These are phyloP conservation scores for Cervus canadensis DNA, from an alignment of 2,113 vertebrate species.

Conservation along the genomic window DNA sequence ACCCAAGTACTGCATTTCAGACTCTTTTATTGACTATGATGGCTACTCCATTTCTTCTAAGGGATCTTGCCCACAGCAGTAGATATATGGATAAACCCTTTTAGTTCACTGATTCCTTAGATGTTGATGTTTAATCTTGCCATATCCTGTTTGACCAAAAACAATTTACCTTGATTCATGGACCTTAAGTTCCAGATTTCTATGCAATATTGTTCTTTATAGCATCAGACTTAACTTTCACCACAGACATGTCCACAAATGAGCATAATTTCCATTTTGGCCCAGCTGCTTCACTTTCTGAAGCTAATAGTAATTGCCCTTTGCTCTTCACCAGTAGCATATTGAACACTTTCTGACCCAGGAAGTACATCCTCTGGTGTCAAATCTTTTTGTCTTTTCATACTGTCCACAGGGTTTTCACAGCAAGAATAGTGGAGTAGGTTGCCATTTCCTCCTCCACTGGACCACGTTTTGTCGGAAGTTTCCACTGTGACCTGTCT, in stretches of 20 bases:
- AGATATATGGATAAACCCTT: not conserved
- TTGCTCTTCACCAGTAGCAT: not conserved
- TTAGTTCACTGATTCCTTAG: not conserved
- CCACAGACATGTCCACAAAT: not conserved
- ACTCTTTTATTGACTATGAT: not conserved
- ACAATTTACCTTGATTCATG: not conserved
- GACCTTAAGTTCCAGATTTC: not conserved
- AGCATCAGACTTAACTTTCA: not conserved
- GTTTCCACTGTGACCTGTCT: not conserved
- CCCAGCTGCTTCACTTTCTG: not conserved
- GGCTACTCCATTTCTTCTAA: not conserved
- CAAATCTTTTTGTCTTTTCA: not conserved
- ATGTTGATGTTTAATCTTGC: not conserved
- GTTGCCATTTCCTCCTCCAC: not conserved
- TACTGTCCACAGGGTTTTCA: not conserved
- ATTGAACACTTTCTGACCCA: not conserved
- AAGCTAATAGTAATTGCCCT: not conserved
- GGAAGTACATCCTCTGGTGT: not conserved
- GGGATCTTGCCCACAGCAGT: not conserved
- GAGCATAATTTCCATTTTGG: not conserved
- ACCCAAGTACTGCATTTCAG: not conserved
- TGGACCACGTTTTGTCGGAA: not conserved
- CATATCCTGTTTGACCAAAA: not conserved
- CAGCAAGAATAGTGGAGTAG: not conserved
- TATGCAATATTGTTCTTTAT: not conserved